phyloP scores from a whole-genome alignment of 2,113 vertebrate genomes.

The Nymphicus hollandicus region DNA sequence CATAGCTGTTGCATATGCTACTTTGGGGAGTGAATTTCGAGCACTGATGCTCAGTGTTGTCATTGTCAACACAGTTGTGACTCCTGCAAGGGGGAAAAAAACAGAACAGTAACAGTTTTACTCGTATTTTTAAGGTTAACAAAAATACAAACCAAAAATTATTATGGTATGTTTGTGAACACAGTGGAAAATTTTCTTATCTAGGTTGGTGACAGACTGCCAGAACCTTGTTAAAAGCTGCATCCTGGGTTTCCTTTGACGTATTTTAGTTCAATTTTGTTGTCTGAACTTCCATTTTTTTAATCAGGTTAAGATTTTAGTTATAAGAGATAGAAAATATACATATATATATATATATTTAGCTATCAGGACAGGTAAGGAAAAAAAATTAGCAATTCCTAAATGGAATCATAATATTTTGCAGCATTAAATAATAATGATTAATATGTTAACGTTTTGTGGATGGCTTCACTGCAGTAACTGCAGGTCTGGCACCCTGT shows the following conservation, averaged over 20 bases:
- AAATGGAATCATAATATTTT: background rate
- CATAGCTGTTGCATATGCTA: slow-evolving; percentile 98
- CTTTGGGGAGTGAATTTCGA: slow-evolving; percentile 95
- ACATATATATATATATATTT: background rate
- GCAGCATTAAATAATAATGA: background rate
- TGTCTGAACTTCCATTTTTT: background rate
- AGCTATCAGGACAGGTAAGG: background rate
- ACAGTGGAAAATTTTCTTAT: background rate
- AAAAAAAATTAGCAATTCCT: background rate
- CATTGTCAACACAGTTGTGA: slow-evolving; percentile 97
- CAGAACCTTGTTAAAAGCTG: background rate
- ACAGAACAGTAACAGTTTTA: background rate
- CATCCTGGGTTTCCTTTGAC: background rate
- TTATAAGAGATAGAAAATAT: background rate
- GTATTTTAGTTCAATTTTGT: background rate
- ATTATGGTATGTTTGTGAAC: background rate
- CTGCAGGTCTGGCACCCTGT: background rate
- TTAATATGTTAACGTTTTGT: background rate
- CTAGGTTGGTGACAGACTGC: background rate
- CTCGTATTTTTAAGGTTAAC: background rate
- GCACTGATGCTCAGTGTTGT: slow-evolving; percentile 96
- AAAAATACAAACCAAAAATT: background rate
- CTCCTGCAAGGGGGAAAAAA: slow-evolving; percentile 76
- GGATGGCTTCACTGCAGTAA: background rate
- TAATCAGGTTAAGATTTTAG: background rate